These are phyloP conservation scores for Zaprionus capensis DNA, from an alignment of 1,140 invertebrate species.

Conservation along the genomic window DNA sequence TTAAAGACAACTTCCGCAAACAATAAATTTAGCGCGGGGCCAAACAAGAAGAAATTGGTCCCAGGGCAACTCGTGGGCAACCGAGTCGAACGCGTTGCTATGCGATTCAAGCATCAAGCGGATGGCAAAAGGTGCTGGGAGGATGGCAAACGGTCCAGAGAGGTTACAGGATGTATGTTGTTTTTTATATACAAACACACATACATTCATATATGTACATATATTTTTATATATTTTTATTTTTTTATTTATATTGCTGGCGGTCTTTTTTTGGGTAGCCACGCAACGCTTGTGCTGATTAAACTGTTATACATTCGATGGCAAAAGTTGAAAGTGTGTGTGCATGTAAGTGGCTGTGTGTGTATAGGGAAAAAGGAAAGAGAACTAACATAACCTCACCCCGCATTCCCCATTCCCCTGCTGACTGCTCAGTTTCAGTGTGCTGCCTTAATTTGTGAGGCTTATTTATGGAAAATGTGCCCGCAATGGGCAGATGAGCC, in stretches of 20 bases:
- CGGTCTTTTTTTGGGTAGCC: conserved; percentile 20
- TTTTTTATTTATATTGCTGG: conserved; percentile 18
- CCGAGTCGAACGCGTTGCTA: conserved; percentile 37
- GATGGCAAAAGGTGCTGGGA: background rate
- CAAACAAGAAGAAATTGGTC: conserved; percentile 58
- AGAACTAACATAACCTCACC: background rate
- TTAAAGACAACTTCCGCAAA: conserved; percentile 81
- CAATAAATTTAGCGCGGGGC: conserved; percentile 66
- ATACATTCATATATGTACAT: conserved; percentile 29
- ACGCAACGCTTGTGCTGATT: conserved; percentile 45
- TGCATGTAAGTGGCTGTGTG: background rate
- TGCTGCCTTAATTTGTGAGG: conserved; percentile 69
- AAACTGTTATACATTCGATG: conserved; percentile 54
- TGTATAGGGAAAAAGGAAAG: background rate
- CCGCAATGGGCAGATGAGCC: conserved; percentile 42
- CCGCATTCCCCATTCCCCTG: background rate
- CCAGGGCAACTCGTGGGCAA: conserved; percentile 28
- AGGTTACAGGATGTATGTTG: conserved; percentile 1
- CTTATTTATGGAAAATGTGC: conserved; percentile 61
- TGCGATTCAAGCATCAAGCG: conserved; percentile 3
- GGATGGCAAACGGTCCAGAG: background rate
- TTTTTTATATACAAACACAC: conserved; percentile 5
- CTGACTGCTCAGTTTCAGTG: conserved; percentile 29
- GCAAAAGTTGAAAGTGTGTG: background rate
- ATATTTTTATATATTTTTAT: conserved; percentile 17